phyloP scores from a whole-genome alignment of 2,888 invertebrate species.

The Cryptocephalus primarius region DNA sequence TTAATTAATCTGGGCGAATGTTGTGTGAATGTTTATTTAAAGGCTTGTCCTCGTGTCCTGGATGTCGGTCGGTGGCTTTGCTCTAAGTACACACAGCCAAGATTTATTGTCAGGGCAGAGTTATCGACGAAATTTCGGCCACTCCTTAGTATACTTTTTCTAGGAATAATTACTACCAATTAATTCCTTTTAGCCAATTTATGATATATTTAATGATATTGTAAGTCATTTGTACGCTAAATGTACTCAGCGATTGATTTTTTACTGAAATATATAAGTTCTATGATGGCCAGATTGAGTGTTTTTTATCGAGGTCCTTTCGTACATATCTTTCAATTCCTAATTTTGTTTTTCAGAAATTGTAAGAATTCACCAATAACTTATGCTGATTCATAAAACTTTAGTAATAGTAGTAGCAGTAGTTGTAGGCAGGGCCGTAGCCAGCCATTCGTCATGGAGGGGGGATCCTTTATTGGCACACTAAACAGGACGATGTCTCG shows the following conservation, averaged over 20 bases:
- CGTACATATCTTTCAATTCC: too few species aligned
- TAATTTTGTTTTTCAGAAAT: too few species aligned
- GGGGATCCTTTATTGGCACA: too few species aligned
- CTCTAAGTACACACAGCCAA: constrained; percentile 1
- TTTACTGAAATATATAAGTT: constrained; percentile 9
- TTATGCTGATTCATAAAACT: too few species aligned
- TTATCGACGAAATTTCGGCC: constrained; percentile 7
- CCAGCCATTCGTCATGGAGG: too few species aligned
- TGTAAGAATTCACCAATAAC: too few species aligned
- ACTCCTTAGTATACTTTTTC: constrained; percentile 13
- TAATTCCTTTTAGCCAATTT: constrained; percentile 15
- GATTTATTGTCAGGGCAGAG: constrained; percentile 5
- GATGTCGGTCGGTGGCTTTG: constrained; percentile 23
- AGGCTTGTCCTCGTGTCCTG: constrained; percentile 36
- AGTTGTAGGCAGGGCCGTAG: too few species aligned
- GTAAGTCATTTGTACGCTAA: constrained; percentile 16
- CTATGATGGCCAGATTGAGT: constrained; percentile 9
- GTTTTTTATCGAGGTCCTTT: constrained; percentile 6
- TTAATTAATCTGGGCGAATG: constrained; percentile 12
- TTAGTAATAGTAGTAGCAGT: too few species aligned
- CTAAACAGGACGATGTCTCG: too few species aligned
- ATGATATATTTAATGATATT: constrained; percentile 15
- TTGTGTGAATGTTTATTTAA: constrained; percentile 29
- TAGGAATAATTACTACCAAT: constrained; percentile 21
- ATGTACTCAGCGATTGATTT: constrained; percentile 14